phyloP scores from a whole-genome alignment of 2,888 invertebrate species.

The Meliscaeva auricollis region DNA sequence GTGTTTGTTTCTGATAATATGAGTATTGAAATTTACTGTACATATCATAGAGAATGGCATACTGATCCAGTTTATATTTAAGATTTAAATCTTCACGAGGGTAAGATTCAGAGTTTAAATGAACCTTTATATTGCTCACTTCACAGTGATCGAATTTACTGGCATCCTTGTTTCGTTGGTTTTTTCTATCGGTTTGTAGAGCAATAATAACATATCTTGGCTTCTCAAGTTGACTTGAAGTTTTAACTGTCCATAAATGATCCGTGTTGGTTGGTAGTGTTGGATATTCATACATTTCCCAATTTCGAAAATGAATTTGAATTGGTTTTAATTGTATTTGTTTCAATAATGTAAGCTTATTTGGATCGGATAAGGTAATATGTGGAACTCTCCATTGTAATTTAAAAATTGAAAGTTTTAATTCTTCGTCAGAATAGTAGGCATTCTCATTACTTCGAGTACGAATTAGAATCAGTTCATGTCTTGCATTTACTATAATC shows the following conservation, averaged over 20 bases:
- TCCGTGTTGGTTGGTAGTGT: conserved; percentile 78
- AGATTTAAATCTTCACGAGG: conserved; percentile 81
- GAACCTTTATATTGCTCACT: conserved; percentile 80
- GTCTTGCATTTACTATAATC: conserved; percentile 80
- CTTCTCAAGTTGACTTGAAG: conserved; percentile 80
- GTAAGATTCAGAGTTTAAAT: conserved; percentile 80
- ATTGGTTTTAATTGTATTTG: conserved; percentile 41
- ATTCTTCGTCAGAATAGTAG: background rate
- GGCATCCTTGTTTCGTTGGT: conserved; percentile 76
- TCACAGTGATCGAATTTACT: conserved; percentile 77
- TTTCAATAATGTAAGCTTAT: conserved; percentile 57
- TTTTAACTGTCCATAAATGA: conserved; percentile 81
- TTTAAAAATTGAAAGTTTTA: conserved; percentile 7
- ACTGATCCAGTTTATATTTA: conserved; percentile 77
- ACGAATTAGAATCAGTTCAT: conserved; percentile 80
- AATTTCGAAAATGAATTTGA: conserved; percentile 60
- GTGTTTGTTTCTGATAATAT: conserved; percentile 1
- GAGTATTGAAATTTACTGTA: conserved; percentile 41
- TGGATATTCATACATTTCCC: conserved; percentile 70
- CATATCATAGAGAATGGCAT: conserved; percentile 77
- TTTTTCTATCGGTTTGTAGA: conserved; percentile 81
- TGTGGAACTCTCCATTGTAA: conserved; percentile 54
- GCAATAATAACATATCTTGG: conserved; percentile 81
- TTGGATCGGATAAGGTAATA: conserved; percentile 42
- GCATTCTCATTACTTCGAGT: conserved; percentile 75